Evolutionary conservation across 2,113 vertebrate genomes (phyloP).

Genomic region (Aleadryas rufinucha): DNA sequence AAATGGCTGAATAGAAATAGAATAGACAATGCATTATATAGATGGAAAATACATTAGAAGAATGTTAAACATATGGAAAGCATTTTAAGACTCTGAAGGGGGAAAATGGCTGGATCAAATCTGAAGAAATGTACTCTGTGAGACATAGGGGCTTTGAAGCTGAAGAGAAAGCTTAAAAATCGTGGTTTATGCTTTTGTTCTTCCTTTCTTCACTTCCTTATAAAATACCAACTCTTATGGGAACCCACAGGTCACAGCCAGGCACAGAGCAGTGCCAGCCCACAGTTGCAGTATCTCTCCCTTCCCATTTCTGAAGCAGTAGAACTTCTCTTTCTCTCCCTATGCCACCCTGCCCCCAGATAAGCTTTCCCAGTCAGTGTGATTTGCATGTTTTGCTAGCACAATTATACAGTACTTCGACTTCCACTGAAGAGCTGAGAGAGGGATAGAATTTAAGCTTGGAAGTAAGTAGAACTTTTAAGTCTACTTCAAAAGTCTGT

Average conservation of each 20-base stretch:
- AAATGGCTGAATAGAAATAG: not conserved
- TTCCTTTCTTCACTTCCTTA: not conserved
- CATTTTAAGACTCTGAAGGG: slow-evolving; percentile 1
- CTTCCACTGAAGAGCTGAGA: not conserved
- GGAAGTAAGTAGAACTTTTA: not conserved
- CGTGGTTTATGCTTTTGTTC: not conserved
- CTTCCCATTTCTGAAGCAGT: not conserved
- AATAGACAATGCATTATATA: not conserved
- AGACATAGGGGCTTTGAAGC: not conserved
- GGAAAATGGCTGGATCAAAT: not conserved
- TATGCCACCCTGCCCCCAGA: not conserved
- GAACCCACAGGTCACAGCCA: not conserved
- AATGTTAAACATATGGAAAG: slow-evolving; percentile 36
- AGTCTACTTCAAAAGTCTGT: not conserved
- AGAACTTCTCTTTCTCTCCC: not conserved
- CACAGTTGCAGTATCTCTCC: not conserved
- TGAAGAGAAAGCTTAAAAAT: not conserved
- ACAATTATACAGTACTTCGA: not conserved
- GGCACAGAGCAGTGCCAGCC: not conserved
- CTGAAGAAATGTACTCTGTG: not conserved
- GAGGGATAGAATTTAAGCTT: not conserved
- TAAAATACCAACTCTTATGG: not conserved
- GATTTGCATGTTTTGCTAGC: not conserved
- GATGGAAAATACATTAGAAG: not conserved
- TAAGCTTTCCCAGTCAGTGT: not conserved